Conservation (phyloP, 1,140 invertebrate species). For the Hyposmocoma kahamanoa region DNA sequence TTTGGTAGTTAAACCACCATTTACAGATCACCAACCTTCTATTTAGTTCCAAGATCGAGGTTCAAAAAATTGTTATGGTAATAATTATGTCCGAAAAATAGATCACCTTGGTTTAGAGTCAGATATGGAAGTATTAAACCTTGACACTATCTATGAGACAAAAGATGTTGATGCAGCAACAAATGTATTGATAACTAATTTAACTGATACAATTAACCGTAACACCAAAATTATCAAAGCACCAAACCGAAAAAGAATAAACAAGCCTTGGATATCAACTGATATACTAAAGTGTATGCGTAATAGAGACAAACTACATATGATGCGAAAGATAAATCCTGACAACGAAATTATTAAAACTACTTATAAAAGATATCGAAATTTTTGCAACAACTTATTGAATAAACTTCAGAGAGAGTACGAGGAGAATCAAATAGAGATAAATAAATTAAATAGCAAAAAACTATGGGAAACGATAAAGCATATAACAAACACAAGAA, state of each 20-base stretch:
- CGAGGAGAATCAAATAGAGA: background rate
- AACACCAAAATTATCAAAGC: background rate
- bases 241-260: background rate
- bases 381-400: background rate
- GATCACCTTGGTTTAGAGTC: too few species aligned
- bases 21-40: too few species aligned
- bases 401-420: background rate
- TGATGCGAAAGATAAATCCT: background rate
- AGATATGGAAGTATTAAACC: too few species aligned
- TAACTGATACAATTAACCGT: background rate
- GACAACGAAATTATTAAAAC: background rate
- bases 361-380: background rate
- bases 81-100: too few species aligned
- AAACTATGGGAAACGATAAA: background rate
- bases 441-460: background rate
- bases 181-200: background rate
- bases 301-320: background rate
- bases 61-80: too few species aligned
- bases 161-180: background rate
- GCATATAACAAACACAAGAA: background rate
- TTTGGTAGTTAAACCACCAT: too few species aligned
- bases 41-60: too few species aligned
- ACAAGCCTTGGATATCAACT: background rate
- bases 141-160: background rate
- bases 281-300: background rate